These are phyloP conservation scores for Elanus axillaris DNA, from an alignment of 2,113 vertebrate genomes.

Conservation along the genomic window DNA sequence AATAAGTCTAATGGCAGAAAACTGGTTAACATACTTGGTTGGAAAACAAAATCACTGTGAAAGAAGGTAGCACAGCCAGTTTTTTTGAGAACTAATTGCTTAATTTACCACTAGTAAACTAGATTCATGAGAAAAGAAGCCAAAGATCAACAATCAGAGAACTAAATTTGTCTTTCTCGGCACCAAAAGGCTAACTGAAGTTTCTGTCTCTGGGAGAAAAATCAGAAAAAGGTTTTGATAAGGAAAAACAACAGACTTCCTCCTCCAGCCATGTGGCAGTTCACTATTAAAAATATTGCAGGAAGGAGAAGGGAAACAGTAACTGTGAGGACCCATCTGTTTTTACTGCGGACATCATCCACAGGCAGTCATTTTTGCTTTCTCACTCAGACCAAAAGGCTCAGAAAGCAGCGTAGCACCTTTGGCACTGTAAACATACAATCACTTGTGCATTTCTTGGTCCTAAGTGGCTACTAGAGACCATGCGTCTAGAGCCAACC, in stretches of 20 bases:
- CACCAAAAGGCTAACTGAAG: background rate
- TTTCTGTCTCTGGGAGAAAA: background rate
- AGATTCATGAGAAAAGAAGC: background rate
- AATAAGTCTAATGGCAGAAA: background rate
- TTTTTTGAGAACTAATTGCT: background rate
- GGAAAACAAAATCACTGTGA: background rate
- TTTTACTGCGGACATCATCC: background rate
- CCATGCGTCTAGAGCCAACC: accelerated
- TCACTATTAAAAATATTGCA: background rate
- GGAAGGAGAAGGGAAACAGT: background rate
- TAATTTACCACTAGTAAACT: background rate
- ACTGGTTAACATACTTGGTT: background rate
- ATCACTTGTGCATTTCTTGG: background rate
- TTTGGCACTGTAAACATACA: background rate
- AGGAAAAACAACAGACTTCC: background rate
- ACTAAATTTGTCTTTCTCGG: background rate
- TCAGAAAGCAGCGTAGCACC: background rate
- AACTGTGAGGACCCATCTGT: background rate
- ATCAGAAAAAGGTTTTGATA: background rate
- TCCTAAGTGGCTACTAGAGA: background rate
- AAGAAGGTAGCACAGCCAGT: background rate
- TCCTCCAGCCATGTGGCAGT: background rate
- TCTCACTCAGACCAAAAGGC: background rate
- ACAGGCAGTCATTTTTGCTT: background rate
- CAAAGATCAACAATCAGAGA: background rate